Percentiles rank a stretch among this genome's conserved stretches.
These are phyloP conservation scores for Uromys caudimaculatus DNA, from an alignment of 2,797 vertebrate genomes.

Conservation along the genomic window DNA sequence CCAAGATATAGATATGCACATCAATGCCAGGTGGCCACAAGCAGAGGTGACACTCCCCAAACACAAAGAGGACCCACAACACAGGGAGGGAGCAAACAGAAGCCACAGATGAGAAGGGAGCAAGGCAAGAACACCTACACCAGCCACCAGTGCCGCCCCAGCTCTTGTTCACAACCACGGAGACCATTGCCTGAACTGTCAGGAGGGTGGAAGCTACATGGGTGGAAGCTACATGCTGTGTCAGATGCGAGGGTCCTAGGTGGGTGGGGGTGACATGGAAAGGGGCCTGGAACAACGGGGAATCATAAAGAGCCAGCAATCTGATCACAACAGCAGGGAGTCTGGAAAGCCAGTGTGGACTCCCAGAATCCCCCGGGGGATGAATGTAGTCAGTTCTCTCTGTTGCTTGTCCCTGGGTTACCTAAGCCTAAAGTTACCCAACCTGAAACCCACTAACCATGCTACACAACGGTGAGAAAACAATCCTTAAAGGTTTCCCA, in stretches of 20 bases:
- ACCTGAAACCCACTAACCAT: conserved; percentile 13
- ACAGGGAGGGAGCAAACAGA: conserved; percentile 38
- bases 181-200: neutral
- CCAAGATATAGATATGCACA: conserved; percentile 46
- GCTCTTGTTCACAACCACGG: conserved; percentile 38
- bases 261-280: neutral
- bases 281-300: neutral
- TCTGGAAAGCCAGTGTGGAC: conserved; percentile 21
- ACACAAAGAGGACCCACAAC: conserved; percentile 14
- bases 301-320: conserved; percentile 21
- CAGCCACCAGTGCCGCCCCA: conserved; percentile 5
- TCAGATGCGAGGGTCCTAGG: neutral
- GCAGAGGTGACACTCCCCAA: conserved; percentile 17
- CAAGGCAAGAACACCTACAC: neutral
- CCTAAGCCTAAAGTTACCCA: conserved; percentile 21
- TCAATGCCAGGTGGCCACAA: conserved; percentile 4
- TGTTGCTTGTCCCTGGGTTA: neutral
- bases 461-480: neutral
- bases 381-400: neutral
- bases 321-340: conserved; percentile 29
- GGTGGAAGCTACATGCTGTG: neutral
- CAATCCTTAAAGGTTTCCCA: neutral
- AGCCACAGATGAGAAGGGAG: conserved; percentile 25
- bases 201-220: neutral
- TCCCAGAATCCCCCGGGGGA: neutral